Percentiles rank a stretch among this genome's conserved stretches.
Conservation (phyloP, 2,888 invertebrate species). For the Noctua janthina region DNA sequence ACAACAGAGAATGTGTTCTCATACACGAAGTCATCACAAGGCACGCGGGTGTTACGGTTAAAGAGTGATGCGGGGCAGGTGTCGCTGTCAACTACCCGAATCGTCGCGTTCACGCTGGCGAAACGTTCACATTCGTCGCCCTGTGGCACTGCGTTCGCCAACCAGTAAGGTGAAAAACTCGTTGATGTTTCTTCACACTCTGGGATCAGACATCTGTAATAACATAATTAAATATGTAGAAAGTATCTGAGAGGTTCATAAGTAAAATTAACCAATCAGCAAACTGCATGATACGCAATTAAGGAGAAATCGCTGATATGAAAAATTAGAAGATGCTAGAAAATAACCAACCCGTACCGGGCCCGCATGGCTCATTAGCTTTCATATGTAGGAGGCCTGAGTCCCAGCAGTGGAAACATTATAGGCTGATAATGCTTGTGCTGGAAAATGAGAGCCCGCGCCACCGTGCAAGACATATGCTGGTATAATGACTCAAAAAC, state of each 20-base stretch:
- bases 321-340: background rate
- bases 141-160: conserved; percentile 83
- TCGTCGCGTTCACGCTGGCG: conserved; percentile 53
- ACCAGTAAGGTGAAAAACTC: conserved; percentile 83
- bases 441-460: background rate
- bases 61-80: conserved; percentile 79
- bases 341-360: too few species aligned
- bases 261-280: background rate
- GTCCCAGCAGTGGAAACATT: too few species aligned
- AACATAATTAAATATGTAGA: background rate
- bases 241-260: background rate
- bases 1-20: conserved; percentile 80
- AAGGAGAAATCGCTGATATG: too few species aligned
- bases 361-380: too few species aligned
- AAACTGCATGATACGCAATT: too few species aligned
- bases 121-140: conserved; percentile 86
- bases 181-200: conserved; percentile 75
- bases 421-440: too few species aligned
- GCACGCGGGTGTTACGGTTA: conserved; percentile 63
- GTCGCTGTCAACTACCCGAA: conserved; percentile 29
- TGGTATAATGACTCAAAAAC: background rate
- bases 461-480: background rate
- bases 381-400: too few species aligned
- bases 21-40: conserved; percentile 78
- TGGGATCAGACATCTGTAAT: conserved; percentile 77